phyloP scores from a whole-genome alignment of 1,140 invertebrate species.

The Trissolcus basalis region DNA sequence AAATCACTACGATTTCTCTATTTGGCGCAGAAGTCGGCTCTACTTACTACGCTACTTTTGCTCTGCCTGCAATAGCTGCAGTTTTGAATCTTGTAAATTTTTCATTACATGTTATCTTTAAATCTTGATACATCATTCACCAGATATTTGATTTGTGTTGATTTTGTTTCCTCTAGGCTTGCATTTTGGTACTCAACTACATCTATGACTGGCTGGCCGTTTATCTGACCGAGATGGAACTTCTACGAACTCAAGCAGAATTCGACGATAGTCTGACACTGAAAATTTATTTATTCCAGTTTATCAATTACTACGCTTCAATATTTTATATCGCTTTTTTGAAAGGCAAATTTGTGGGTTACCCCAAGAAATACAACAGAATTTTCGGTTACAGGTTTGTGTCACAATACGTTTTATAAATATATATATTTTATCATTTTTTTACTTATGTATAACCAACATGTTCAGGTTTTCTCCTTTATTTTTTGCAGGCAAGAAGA shows the following conservation, averaged over 20 bases:
- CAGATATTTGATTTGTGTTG: slow-evolving; percentile 3
- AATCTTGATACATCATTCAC: no score
- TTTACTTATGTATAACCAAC: no score
- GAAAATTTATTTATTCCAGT: slow-evolving; percentile 98
- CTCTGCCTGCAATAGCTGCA: slow-evolving; percentile 90
- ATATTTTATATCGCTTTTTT: slow-evolving; percentile 99
- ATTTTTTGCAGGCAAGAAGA: slow-evolving; percentile 84
- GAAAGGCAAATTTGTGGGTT: slow-evolving; percentile 94
- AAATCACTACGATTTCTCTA: slow-evolving; percentile 87
- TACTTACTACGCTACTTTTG: slow-evolving; percentile 84
- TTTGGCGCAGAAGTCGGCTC: slow-evolving; percentile 79
- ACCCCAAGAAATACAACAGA: slow-evolving; percentile 86
- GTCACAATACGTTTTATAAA: background rate
- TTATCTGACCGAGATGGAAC: slow-evolving; percentile 94
- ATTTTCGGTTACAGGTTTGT: slow-evolving; percentile 80
- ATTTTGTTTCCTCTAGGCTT: slow-evolving; percentile 68
- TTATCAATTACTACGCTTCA: slow-evolving; percentile 98
- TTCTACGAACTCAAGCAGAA: slow-evolving; percentile 96
- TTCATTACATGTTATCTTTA: no score
- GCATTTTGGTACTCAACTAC: slow-evolving; percentile 92
- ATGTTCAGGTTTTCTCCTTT: no score
- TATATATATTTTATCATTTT: no score
- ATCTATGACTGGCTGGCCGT: slow-evolving; percentile 92
- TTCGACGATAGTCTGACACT: slow-evolving; percentile 97
- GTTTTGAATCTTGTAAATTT: slow-evolving; percentile 85